Evolutionary conservation across 1,140 invertebrate genomes (phyloP), one percentile per base, ranked within the genome.

Genomic region (Stegodyphus dumicola): DNA sequence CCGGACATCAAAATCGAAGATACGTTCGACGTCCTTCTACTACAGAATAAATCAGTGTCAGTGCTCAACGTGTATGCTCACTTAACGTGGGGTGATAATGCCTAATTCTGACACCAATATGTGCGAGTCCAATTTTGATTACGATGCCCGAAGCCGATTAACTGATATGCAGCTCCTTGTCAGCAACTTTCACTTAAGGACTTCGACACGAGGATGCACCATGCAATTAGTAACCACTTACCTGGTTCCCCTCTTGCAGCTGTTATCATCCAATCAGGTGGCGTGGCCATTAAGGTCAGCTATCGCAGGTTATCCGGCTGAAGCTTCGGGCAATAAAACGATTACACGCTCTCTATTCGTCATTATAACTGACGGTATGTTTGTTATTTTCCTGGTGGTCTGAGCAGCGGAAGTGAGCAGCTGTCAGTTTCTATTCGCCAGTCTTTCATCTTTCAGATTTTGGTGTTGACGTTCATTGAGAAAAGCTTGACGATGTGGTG

Each of bases 221-320:
- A n/a, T 77, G 48, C 60, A 77, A 77, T 77, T 77, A 77, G 48
- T 13, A 65, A 52, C 60, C 75, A 77, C 75, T 77, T 77, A 65
- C 56, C 56, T 49, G 49, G 60, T 65, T 65, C 65, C 60, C 48
- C 60, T 65, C 51, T 60, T 48, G 49, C 18, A 49, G 60, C 60
- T n/a, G 60, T 48, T 77, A 77, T 77, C 60, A 77, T 77, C 48
- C 33, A 77, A 77, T 77, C 75, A 77, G 18, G 60, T 65, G 65
- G 13, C 60, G 51, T 49, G 60, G 54, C 75, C 48, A 77, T 77
- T 77, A 77, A 66, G 60, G 60, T 77, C 56, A 65, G 56, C 56
- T 10, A 60, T 60, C 15, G 56, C 56, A 53, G 56, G 60, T 11
- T 18, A 51, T 65, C 15, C 13, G 7, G 53, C 33, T 13, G 15